Conservation (phyloP, 2,113 vertebrate species). For the Lamprologus callipterus region DNA sequence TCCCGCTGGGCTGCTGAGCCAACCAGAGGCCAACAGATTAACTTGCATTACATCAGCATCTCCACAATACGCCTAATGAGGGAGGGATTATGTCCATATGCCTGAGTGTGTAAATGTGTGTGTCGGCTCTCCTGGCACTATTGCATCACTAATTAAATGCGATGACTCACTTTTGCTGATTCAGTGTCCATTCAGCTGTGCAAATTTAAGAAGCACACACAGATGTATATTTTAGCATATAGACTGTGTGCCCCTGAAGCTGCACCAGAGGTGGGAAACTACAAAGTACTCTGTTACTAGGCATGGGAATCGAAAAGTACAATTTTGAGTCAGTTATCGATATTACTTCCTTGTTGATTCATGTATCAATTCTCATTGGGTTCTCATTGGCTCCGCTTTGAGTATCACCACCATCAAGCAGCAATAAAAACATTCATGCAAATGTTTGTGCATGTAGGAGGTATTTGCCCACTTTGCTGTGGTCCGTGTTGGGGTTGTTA, state of each 20-base stretch:
- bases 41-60: constrained; percentile 80
- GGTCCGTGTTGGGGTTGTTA: neutral
- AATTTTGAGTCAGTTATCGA: neutral
- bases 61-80: constrained; percentile 73
- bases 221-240: neutral
- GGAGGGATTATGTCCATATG: constrained; percentile 51
- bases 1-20: constrained; percentile 53
- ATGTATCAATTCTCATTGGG: neutral
- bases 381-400: neutral
- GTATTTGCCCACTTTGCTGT: neutral
- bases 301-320: neutral
- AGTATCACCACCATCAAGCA: neutral
- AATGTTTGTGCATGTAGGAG: neutral
- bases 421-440: neutral
- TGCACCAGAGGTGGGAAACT: neutral
- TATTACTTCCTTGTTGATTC: neutral
- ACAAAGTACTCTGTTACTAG: neutral
- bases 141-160: constrained; percentile 66
- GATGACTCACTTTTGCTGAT: constrained; percentile 59
- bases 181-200: constrained; percentile 18
- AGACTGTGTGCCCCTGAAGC: neutral
- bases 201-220: neutral
- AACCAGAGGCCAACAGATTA: constrained; percentile 74
- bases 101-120: constrained; percentile 7
- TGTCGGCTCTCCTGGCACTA: constrained; percentile 31